These are phyloP conservation scores for Dynastes tityus DNA, from an alignment of 2,888 invertebrate species.

Conservation along the genomic window DNA sequence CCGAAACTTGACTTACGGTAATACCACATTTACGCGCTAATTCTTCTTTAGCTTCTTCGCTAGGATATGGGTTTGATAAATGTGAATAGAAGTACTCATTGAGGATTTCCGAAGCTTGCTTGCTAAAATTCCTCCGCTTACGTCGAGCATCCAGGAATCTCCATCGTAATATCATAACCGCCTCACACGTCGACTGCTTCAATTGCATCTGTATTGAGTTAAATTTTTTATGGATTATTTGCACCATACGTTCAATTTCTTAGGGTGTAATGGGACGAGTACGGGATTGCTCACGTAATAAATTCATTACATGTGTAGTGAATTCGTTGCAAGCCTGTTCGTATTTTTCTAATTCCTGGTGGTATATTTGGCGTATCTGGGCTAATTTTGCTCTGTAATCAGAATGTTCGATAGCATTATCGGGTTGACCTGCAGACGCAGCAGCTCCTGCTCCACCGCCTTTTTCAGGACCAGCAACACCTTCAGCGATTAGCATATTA, in stretches of 20 bases:
- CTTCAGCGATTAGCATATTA: conserved; percentile 99
- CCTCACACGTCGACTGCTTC: conserved; percentile 99
- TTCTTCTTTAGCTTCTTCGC: conserved; percentile 99
- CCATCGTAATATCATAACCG: conserved; percentile 98
- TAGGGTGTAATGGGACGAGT: conserved; percentile 98
- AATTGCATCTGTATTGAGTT: conserved; percentile 98
- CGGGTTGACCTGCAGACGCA: conserved; percentile 87
- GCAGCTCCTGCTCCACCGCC: conserved; percentile 86
- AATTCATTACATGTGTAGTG: conserved; percentile 99
- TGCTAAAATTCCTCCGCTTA: conserved; percentile 99
- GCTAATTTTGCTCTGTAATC: conserved; percentile 99
- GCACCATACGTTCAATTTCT: conserved; percentile 99
- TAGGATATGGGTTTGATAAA: conserved; percentile 99
- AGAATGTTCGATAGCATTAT: conserved; percentile 98
- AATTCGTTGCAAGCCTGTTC: conserved; percentile 99
- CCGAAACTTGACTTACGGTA: conserved; percentile 97
- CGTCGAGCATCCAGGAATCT: conserved; percentile 85
- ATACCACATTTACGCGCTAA: conserved; percentile 99
- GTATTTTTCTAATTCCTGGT: conserved; percentile 99
- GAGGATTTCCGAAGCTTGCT: conserved; percentile 98
- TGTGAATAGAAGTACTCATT: conserved; percentile 99
- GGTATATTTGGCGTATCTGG: conserved; percentile 99
- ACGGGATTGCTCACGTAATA: conserved; percentile 95
- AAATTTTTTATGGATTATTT: conserved; percentile 98
- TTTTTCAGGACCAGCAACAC: conserved; percentile 96